Evolutionary conservation across 2,797 vertebrate species (phyloP).

Genomic region (Cyclopterus lumpus): DNA sequence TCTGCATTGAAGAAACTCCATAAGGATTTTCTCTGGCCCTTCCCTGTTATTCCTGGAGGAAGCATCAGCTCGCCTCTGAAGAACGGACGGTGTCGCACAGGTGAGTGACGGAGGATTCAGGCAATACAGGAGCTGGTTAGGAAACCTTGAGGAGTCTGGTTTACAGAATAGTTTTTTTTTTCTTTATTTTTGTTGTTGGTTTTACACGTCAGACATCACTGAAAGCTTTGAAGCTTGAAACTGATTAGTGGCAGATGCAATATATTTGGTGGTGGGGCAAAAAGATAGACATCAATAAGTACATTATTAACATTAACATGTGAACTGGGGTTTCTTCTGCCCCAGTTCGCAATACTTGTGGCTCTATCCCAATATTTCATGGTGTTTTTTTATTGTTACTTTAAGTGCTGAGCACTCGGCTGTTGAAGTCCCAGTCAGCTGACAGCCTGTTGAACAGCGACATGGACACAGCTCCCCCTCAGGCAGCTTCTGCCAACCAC

Average conservation of each 20-base stretch:
- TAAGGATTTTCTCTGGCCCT: slow-evolving; percentile 97
- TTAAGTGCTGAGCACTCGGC: slow-evolving; percentile 87
- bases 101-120: slow-evolving; percentile 67
- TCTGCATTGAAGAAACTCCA: slow-evolving; percentile 92
- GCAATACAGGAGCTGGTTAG: no score
- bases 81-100: slow-evolving; percentile 92
- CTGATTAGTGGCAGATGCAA: no score
- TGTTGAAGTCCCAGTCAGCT: slow-evolving; percentile 93
- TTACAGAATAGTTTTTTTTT: not conserved
- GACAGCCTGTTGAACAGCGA: slow-evolving; percentile 91
- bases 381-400: not conserved
- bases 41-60: slow-evolving; percentile 91
- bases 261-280: not conserved
- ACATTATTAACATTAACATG: not conserved
- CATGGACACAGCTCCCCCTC: slow-evolving; percentile 85
- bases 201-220: no score
- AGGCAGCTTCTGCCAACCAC: slow-evolving; percentile 82
- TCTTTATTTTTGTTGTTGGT: no score
- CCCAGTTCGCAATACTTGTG: no score
- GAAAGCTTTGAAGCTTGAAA: no score
- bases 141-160: not conserved
- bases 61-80: slow-evolving; percentile 93
- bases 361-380: slow-evolving; percentile 4
- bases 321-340: not conserved
- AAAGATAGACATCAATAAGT: not conserved